phyloP scores from a whole-genome alignment of 2,888 invertebrate genomes.

The Bimastos eiseni region DNA sequence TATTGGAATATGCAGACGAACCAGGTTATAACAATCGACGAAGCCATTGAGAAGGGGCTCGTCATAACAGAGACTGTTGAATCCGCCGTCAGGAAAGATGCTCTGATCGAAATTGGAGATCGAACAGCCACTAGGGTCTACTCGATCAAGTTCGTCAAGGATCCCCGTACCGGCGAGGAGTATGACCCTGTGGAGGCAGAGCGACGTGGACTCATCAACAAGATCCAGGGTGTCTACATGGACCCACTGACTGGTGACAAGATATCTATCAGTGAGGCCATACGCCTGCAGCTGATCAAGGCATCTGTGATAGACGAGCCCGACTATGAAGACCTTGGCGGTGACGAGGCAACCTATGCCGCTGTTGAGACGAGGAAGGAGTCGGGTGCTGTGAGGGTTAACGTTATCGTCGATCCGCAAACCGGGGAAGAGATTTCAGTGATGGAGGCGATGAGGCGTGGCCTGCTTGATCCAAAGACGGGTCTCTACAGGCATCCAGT shows the following conservation, averaged over 20 bases:
- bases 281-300: slow-evolving; percentile 40
- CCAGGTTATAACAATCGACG: slow-evolving; percentile 77
- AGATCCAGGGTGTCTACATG: slow-evolving; percentile 66
- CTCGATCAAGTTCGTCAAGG: slow-evolving; percentile 42
- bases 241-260: slow-evolving; percentile 73
- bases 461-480: slow-evolving; percentile 76
- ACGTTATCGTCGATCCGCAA: slow-evolving; percentile 70
- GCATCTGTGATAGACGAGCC: slow-evolving; percentile 45
- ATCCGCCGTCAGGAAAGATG: slow-evolving; percentile 36
- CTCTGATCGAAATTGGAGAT: slow-evolving; percentile 42
- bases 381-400: slow-evolving; percentile 37
- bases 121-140: slow-evolving; percentile 42
- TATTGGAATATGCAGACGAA: slow-evolving; percentile 76
- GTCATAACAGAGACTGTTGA: slow-evolving; percentile 64
- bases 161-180: slow-evolving; percentile 41
- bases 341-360: slow-evolving; percentile 51
- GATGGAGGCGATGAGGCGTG: slow-evolving; percentile 86
- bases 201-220: slow-evolving; percentile 46
- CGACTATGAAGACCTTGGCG: slow-evolving; percentile 43
- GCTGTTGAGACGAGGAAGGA: slow-evolving; percentile 42
- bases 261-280: slow-evolving; percentile 66
- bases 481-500: slow-evolving; percentile 71
- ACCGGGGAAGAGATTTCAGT: slow-evolving; percentile 78
- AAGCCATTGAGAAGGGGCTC: slow-evolving; percentile 79
- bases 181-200: slow-evolving; percentile 46